Base-by-base conservation (phyloP, 2,888 invertebrate species). In the Acrobasis suavella region DNA sequence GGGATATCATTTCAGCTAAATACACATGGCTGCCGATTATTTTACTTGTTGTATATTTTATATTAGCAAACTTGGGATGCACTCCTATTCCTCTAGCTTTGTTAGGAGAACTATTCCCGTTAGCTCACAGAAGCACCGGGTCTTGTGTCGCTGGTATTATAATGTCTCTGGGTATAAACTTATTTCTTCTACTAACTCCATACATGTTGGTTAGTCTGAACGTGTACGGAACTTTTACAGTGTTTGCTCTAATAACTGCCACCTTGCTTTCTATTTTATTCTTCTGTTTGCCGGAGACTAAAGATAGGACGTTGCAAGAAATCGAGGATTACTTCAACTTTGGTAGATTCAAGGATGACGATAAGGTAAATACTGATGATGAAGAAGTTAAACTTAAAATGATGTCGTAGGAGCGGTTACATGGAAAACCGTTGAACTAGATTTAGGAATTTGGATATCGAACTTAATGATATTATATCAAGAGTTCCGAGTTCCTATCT, bases 191-290 rank as follows among this genome's bases (percentile, higher is more conserved):
- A 62, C 62, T 78, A 9, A 77, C 82, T 1, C 83, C 83, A 9
- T 69, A 73, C 63, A 64, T 82, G 51, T 62, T 83, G 0, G 69
- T 56, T 0, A 72, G 64, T 46, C 54, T 82, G 0, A 74, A 82
- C 59, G 80, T 86, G 0, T 77, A 86, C 49, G 88, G 88, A 0
- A 85, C 85, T 0, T 89, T 88, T 61, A 72, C 78, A 14, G 77
- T 85, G 0, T 84, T 78, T 56, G 86, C 84, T 1, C 58, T 68
- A 1, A 66, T 77, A 0, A 76, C 76, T 72, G 72, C 68, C 0
- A 5, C 73, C 0, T 49, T 69, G 6, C 63, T 79, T 2, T 16
- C 74, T 6, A 65, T 71, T 8, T 62, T 80, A 1, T 76, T 74
- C 50, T 78, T 76, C 49, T 67, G 71, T 5, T 63, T 78, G 50